phyloP scores from a whole-genome alignment of 2,797 vertebrate genomes.

The Platyrinchus mystaceus region DNA sequence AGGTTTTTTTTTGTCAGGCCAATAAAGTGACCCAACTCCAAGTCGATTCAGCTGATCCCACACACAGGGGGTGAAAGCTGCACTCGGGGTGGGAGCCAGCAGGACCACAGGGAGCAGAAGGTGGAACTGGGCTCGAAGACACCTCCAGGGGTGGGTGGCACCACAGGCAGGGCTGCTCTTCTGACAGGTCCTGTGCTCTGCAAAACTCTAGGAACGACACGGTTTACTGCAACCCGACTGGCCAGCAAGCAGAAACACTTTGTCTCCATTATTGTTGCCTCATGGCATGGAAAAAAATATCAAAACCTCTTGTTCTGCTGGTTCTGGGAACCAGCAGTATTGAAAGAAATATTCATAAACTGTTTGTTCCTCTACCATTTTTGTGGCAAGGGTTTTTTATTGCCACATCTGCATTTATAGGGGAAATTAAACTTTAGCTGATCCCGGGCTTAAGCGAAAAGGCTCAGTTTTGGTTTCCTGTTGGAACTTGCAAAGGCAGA shows the following conservation, averaged over 20 bases:
- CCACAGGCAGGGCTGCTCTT: too few species aligned
- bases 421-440: neutral
- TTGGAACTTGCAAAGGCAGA: neutral
- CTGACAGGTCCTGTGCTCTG: neutral
- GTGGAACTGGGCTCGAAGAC: neutral
- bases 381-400: neutral
- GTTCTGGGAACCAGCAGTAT: neutral
- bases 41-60: neutral
- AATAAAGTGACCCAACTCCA: neutral
- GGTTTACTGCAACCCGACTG: neutral
- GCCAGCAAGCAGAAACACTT: neutral
- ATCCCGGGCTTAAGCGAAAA: neutral
- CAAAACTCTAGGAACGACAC: neutral
- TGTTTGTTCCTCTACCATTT: neutral
- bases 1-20: neutral
- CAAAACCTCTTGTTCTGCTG: neutral
- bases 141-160: neutral
- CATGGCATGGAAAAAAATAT: neutral
- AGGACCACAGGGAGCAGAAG: neutral
- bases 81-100: neutral
- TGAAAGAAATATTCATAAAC: neutral
- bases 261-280: neutral
- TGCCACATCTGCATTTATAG: neutral
- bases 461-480: neutral
- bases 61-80: neutral